Evolutionary conservation across 2,797 vertebrate genomes (phyloP), one percentile per base, ranked within the genome.

Genomic region (Phoxinus dragarum): DNA sequence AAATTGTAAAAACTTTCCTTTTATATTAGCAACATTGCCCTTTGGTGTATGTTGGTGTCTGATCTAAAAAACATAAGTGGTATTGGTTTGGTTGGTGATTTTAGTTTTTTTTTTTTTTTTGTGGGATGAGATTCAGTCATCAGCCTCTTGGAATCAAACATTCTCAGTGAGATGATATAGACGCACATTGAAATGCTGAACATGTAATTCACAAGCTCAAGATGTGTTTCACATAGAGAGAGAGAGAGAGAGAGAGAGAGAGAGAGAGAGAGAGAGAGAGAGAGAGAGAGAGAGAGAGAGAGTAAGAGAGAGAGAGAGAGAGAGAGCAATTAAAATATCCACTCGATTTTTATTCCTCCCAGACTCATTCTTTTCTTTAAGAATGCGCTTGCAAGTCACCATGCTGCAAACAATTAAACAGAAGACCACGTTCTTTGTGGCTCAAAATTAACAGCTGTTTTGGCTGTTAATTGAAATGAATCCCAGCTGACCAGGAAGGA

Each of bases 381-480:
- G 81, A 76, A 73, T 61, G 27, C 0, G 49, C 67, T 49, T 34
- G 38, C 12, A 74, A 67, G 91, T 93, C 90, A 92, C 93, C 90
- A 90, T 88, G 89, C 91, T 91, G 90, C 91, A 91, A 91, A 89
- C 90, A 92, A 91, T 90, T 89, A 93, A 91, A 91, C 91, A 87
- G 87, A 89, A 91, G 91, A 93, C 90, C 90, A 90, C 59, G 16
- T 59, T 80, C 90, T 94, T 93, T 93, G 91, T 94, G 92, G 91
- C 89, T 85, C 90, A 88, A 93, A 94, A 94, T 95, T 93, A 94
- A 92, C 91, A 90, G 89, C 90, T 93, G 88, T 90, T 94, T 93
- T 93, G 90, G 91, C 93, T 93, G 91, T 91, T 94, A 92, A 93
- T 93, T 92, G 93, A 92, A 94, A 92, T 86, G 79, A 91, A 94